These are phyloP conservation scores for Agelastica alni DNA, from an alignment of 2,888 invertebrate genomes.

Conservation along the genomic window DNA sequence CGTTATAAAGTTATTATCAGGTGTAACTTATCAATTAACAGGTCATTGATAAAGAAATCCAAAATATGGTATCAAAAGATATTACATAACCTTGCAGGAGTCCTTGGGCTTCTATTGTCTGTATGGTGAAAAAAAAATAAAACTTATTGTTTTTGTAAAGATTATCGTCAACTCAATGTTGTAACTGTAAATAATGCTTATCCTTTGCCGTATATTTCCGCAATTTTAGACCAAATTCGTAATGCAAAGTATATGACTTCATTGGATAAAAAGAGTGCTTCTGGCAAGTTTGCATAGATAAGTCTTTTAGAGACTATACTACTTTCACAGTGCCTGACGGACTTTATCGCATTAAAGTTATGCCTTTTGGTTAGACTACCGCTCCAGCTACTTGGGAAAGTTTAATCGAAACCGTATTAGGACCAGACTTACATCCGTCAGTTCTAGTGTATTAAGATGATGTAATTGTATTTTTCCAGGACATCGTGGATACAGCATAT, in stretches of 20 bases:
- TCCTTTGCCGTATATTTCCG: conserved; percentile 18
- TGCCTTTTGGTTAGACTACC: background rate
- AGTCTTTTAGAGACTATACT: conserved; percentile 12
- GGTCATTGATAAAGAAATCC: too few species aligned
- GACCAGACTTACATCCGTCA: background rate
- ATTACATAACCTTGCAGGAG: conserved; percentile 22
- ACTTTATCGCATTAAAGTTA: background rate
- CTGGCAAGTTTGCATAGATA: too few species aligned
- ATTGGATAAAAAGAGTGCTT: too few species aligned
- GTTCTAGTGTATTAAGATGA: background rate
- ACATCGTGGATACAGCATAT: too few species aligned
- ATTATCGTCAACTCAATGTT: conserved; percentile 15
- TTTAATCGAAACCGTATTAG: background rate
- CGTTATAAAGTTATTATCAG: too few species aligned
- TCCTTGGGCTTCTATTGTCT: conserved; percentile 20
- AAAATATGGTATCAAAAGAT: too few species aligned
- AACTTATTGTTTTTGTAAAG: conserved; percentile 18
- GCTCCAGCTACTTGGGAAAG: background rate
- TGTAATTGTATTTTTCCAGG: background rate
- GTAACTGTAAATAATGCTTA: conserved; percentile 19
- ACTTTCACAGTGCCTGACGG: conserved; percentile 8
- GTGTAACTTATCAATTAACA: too few species aligned
- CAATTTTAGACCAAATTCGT: conserved; percentile 17
- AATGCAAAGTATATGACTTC: conserved; percentile 18
- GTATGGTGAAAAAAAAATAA: conserved; percentile 15